A percentile compares a stretch with the other conserved stretches of the same genome.
Conservation (phyloP, 2,888 invertebrate genomes). For the Vannuccia rotundouncinata region DNA sequence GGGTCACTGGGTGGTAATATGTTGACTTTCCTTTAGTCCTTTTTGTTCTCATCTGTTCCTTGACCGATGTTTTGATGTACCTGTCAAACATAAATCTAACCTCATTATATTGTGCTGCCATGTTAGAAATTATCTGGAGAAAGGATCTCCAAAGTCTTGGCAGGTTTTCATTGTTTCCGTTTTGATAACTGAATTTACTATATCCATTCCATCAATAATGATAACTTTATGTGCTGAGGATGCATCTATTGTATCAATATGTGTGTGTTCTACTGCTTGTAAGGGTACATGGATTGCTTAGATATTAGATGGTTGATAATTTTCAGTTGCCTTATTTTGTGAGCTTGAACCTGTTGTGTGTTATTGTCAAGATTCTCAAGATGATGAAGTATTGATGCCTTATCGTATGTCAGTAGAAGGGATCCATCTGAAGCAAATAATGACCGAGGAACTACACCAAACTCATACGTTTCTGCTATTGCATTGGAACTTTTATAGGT, state of each 20-base stretch:
- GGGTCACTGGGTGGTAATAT: constrained; percentile 40
- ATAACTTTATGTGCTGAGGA: constrained; percentile 28
- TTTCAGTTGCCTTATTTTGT: neutral
- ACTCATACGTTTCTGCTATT: constrained; percentile 39
- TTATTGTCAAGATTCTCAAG: constrained; percentile 34
- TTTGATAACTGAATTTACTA: constrained; percentile 38
- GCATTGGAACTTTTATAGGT: constrained; percentile 40
- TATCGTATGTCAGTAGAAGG: constrained; percentile 37
- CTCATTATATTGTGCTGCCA: constrained; percentile 37
- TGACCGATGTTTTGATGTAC: constrained; percentile 38
- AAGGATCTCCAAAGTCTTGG: constrained; percentile 38
- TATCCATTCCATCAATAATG: constrained; percentile 39
- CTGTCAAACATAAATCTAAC: constrained; percentile 39
- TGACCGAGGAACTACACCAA: constrained; percentile 40
- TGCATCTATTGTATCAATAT: neutral
- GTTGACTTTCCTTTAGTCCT: constrained; percentile 40
- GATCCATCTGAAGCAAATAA: constrained; percentile 40
- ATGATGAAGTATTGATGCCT: constrained; percentile 39
- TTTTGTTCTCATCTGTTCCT: constrained; percentile 40
- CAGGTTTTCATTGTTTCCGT: constrained; percentile 38
- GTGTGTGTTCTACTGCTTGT: neutral
- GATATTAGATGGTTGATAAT: neutral
- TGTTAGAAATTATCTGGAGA: constrained; percentile 32
- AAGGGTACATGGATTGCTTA: neutral
- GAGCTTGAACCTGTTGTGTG: neutral